Evolutionary conservation across 2,113 vertebrate genomes (phyloP), one percentile per base, ranked within the genome.

Genomic region (Tautogolabrus adspersus): DNA sequence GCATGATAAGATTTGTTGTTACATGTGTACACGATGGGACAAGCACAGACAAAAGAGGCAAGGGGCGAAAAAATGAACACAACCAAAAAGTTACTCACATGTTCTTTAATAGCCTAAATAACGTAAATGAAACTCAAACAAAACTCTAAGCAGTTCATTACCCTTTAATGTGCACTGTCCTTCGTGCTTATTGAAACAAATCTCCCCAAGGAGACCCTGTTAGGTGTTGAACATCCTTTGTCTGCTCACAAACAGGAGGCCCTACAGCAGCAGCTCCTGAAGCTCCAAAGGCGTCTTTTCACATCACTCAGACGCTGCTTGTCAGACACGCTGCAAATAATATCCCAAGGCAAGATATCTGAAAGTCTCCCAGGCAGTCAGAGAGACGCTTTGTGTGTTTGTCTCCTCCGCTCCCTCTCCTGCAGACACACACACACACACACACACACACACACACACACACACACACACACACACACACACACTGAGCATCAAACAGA

Each of bases 251-350:
- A 57, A 83, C 30, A 71, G 54, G 6, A 16, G 34, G 52, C 40
- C n/a, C 47, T 62, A 15, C 51, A 81, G 44, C 55, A 60, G 46
- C 34, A 46, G 30, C 57, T 62, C 30, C 66, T 56, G 34, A 44
- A 55, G 51, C 47, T 51, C 10, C 66, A 46, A 26, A 51, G 42
- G 16, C 58, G 2, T 42, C 61, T 34, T 10, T 37, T 21, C 57
- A 77, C 66, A 80, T 79, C 54, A 62, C 11, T 72, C 65, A 58
- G 0, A 51, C 26, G 40, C 49, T 37, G 47, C 56, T 57, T 54
- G 55, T 70, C 51, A 47, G 44, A 75, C 58, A 65, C 55, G n/a
- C 1, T 42, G 37, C 23, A 13, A 19, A 22, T n/a, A n/a, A 23
- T 15, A 34, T 63, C 66, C 37, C 37, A n/a, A 3, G 23, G 26